Evolutionary conservation across 1,140 invertebrate species (phyloP), one percentile per base, ranked within the genome.

Genomic region (Sitophilus oryzae): DNA sequence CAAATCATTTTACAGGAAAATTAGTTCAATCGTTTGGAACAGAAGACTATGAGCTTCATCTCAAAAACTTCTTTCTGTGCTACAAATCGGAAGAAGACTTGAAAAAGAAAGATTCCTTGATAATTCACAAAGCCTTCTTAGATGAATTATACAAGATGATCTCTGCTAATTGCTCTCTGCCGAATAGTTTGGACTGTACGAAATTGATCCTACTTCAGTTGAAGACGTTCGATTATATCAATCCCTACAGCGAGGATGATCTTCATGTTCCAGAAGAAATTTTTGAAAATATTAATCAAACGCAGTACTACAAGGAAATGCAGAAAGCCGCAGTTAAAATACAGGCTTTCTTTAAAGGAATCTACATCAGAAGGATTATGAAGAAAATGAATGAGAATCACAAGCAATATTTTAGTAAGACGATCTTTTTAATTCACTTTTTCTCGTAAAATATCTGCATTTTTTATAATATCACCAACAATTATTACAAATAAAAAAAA

Each of bases 11-110:
- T 41, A 6, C 21, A 56, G 55, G 56, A 4, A 58, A 48, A 16
- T 57, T 68, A 11, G 63, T 66, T 15, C 61, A 59, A 47, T 45
- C 66, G 1, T 72, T 73, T 22, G 71, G 71, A 23, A 64, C 47
- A 1, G 14, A 50, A 2, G 55, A 54, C 9, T 67, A 65, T 42
- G 15, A 2, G 6, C 1, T n/a, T 4, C 41, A 38, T 4, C 51
- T 71, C n/a, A 61, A 45, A 19, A 14, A 21, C 18, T 71, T 65
- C 22, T 71, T 70, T 40, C 52, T 34, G 4, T 65, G 62, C 4
- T 73, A 71, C 51, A 60, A 63, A 61, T 66, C 66, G 1, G 21
- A 38, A 14, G 14, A 37, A 34, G 9, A 35, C 5, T 30, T 60
- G 20, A 30, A 6, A 18, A 67, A 63, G 40, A 18, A 37, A 15